Evolutionary conservation across 2,113 vertebrate genomes (phyloP).

Genomic region (Eclectus roratus): DNA sequence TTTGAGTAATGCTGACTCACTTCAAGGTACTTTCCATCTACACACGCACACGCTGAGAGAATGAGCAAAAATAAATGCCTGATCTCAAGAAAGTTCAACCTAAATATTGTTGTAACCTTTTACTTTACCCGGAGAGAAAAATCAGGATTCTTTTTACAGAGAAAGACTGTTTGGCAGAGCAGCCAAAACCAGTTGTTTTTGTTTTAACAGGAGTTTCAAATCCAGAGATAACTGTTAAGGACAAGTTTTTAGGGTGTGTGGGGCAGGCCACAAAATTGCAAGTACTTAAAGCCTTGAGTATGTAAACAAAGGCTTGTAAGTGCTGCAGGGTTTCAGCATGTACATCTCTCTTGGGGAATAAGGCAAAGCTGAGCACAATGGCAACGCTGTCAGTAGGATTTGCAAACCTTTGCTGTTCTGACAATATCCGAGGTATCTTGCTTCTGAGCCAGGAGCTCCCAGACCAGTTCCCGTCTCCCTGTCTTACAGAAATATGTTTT

Average conservation of each 20-base stretch:
- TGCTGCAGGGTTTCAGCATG: background rate
- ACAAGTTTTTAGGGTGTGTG: constrained; percentile 58
- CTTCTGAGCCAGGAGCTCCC: background rate
- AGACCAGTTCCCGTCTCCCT: background rate
- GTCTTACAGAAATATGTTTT: background rate
- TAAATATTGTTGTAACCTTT: constrained; percentile 82
- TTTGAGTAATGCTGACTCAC: constrained; percentile 73
- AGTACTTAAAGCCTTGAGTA: constrained; percentile 51
- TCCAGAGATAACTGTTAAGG: constrained; percentile 70
- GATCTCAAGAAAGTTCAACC: constrained; percentile 67
- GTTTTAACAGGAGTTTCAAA: constrained; percentile 70
- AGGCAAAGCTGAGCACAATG: background rate
- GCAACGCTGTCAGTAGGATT: background rate
- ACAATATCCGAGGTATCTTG: background rate
- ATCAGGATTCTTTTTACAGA: constrained; percentile 72
- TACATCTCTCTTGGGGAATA: background rate
- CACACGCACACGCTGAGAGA: constrained; percentile 57
- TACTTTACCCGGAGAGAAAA: constrained; percentile 59
- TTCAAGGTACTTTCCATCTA: constrained; percentile 75
- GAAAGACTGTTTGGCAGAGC: constrained; percentile 52
- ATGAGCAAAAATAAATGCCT: constrained; percentile 70
- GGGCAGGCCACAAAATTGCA: constrained; percentile 54
- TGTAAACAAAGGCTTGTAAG: constrained; percentile 47
- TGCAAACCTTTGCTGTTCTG: background rate
- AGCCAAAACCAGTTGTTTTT: constrained; percentile 70